Evolutionary conservation across 2,113 vertebrate genomes (phyloP), one percentile per base, ranked within the genome.

Genomic region (Platichthys stellatus): DNA sequence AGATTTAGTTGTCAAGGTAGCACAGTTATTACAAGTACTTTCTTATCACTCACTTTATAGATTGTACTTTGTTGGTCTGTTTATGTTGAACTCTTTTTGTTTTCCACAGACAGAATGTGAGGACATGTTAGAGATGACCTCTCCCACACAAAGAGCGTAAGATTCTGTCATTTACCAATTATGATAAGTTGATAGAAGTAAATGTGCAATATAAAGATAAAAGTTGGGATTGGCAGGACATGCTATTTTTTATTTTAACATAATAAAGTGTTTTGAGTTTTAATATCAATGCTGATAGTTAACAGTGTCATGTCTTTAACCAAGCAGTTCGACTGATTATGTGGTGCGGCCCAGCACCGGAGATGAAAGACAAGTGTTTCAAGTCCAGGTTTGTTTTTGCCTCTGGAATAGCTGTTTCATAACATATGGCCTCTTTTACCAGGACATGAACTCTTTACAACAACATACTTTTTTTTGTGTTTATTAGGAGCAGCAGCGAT

Each of bases 271-370:
- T 12, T 74, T 23, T 58, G 13, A 61, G 17, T 61, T 63, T 18
- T n/a, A 65, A 0, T 54, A 5, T 21, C 17, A n/a, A 13, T 14
- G 4, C 58, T 62, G 20, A 45, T 64, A 7, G 40, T 69, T 72
- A 68, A 82, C 18, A 3, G 18, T 70, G 23, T 72, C 10, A 63
- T 78, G 2, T 63, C 17, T 70, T 11, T 69, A 28, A 56, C 62
- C 86, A 49, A 86, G 77, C 92, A 99, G 97, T 89, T 97, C 97
- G 80, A 99, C 97, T 28, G 97, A 99, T 93, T 99, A 98, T 0
- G 96, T 99, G 64, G 98, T 99, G 72, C 94, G 97, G 20, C 97
- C 98, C 54, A 99, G 98, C 90, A 99, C 98, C 0, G 97, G 96
- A 66, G 98, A 99, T 80, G 98, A 99, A 90, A 97, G 97, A 78